Percentiles rank a stretch among this genome's conserved stretches.
phyloP scores from a whole-genome alignment of 1,140 invertebrate genomes.

The Meloidogyne hapla region DNA sequence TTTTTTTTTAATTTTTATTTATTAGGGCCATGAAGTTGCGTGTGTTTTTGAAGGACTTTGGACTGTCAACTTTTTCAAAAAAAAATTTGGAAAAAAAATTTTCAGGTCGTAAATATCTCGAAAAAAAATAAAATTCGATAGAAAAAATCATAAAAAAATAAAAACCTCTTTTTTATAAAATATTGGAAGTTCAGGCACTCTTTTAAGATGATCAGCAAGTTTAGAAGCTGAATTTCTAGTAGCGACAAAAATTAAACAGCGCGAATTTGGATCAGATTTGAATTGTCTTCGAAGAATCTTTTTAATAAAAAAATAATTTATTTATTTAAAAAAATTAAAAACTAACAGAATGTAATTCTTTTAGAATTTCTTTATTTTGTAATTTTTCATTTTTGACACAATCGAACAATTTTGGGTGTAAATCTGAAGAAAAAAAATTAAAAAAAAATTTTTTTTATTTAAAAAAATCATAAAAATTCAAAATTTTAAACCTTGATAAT shows the following conservation, averaged over 20 bases:
- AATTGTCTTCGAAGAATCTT: constrained; percentile 40
- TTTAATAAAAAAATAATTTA: background rate
- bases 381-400: background rate
- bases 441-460: background rate
- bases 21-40: no score
- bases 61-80: no score
- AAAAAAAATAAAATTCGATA: no score
- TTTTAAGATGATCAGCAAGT: constrained; percentile 29
- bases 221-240: constrained; percentile 32
- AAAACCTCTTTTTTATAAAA: constrained; percentile 30
- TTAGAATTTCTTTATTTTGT: constrained; percentile 28
- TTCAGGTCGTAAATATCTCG: background rate
- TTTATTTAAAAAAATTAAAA: background rate
- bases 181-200: constrained; percentile 1
- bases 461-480: background rate
- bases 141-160: background rate
- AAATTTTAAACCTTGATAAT: background rate
- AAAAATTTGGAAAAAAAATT: background rate
- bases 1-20: background rate
- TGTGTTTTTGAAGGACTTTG: no score
- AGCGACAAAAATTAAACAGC: constrained; percentile 49
- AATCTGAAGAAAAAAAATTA: background rate
- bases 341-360: constrained; percentile 17
- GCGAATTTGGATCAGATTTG: constrained; percentile 32
- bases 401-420: background rate